These are phyloP conservation scores for Osmerus mordax DNA, from an alignment of 2,113 vertebrate genomes.

Conservation along the genomic window DNA sequence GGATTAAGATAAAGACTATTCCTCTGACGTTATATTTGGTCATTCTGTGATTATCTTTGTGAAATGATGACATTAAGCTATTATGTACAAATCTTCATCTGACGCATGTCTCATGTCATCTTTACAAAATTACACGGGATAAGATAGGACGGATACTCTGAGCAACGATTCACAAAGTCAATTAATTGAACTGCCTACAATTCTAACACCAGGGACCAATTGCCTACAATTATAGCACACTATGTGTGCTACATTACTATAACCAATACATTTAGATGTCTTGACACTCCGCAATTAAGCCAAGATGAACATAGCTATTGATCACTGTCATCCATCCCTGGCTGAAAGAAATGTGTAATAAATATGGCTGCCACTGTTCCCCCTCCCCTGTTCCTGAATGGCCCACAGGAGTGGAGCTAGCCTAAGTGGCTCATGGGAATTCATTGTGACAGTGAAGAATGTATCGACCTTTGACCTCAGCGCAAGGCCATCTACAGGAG, in stretches of 20 bases:
- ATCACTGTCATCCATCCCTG: constrained; percentile 43
- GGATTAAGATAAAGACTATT: constrained; percentile 84
- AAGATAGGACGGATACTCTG: constrained; percentile 45
- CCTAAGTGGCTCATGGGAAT: constrained; percentile 41
- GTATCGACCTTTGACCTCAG: constrained; percentile 54
- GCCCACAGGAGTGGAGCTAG: constrained; percentile 31
- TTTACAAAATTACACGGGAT: constrained; percentile 50
- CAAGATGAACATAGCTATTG: constrained; percentile 61
- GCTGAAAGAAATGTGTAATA: constrained; percentile 45
- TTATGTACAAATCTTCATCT: not conserved
- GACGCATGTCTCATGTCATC: constrained; percentile 29
- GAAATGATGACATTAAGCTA: not conserved
- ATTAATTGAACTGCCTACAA: constrained; percentile 63
- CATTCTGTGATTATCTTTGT: not conserved
- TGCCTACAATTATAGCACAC: constrained; percentile 24
- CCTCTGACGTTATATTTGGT: constrained; percentile 52
- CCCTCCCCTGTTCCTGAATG: constrained; percentile 11
- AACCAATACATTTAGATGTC: constrained; percentile 52
- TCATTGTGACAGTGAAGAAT: constrained; percentile 57
- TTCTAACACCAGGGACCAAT: constrained; percentile 68
- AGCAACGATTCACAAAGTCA: constrained; percentile 70
- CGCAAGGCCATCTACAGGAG: constrained; percentile 33
- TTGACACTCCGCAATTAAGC: constrained; percentile 63
- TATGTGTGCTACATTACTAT: constrained; percentile 46
- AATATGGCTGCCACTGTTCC: constrained; percentile 41